Percentiles rank a stretch among this genome's conserved stretches.
These are phyloP conservation scores for Melanotaenia nigrans DNA, from an alignment of 2,797 vertebrate species.

Conservation along the genomic window DNA sequence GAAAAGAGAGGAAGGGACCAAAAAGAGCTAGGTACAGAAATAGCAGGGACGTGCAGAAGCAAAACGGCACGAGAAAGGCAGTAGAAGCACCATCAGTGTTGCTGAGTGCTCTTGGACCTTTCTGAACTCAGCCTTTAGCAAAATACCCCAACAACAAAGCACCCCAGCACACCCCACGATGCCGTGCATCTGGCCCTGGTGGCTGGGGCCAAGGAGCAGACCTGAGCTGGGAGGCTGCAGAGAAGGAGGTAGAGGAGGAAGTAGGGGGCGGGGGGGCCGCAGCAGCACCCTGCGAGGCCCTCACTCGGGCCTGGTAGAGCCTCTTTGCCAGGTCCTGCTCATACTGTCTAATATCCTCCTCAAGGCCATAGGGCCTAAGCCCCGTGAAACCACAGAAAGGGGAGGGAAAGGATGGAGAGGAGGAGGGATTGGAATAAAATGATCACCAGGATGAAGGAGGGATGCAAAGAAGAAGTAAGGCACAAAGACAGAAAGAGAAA, in stretches of 20 bases:
- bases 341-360: slow-evolving; percentile 95
- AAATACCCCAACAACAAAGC: slow-evolving; percentile 69
- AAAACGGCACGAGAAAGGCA: slow-evolving; percentile 65
- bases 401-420: slow-evolving; percentile 26
- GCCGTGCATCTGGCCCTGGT: slow-evolving; percentile 77
- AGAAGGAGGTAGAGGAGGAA: slow-evolving; percentile 73
- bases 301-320: slow-evolving; percentile 92
- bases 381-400: slow-evolving; percentile 43
- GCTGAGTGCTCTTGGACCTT: slow-evolving; percentile 67
- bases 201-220: slow-evolving; percentile 78
- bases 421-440: slow-evolving; percentile 56
- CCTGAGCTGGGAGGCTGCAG: slow-evolving; percentile 88
- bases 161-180: slow-evolving; percentile 80
- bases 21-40: slow-evolving; percentile 53
- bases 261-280: slow-evolving; percentile 76
- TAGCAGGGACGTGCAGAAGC: slow-evolving; percentile 77
- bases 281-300: slow-evolving; percentile 82
- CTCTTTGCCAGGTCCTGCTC: slow-evolving; percentile 94
- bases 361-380: slow-evolving; percentile 87
- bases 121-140: slow-evolving; percentile 55
- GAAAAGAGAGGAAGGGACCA: slow-evolving; percentile 29
- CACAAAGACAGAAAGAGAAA: slow-evolving; percentile 64
- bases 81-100: slow-evolving; percentile 65
- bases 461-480: slow-evolving; percentile 40
- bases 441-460: slow-evolving; percentile 61